Base-by-base conservation (phyloP, 2,888 invertebrate species). In the Euzophera pinguis region DNA sequence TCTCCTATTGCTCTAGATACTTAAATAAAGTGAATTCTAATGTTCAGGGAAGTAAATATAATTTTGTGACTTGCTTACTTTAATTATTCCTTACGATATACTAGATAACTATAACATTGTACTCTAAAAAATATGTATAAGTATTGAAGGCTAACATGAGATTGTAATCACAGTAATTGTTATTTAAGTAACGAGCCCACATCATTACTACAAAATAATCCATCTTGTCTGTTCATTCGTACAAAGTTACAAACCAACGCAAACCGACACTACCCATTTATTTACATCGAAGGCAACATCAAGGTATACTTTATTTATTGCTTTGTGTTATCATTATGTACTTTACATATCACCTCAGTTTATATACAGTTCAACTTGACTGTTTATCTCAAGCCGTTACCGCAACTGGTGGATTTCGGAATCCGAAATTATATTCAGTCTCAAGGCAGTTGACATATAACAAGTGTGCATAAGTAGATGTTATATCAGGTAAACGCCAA, bases 111-210 rank as follows among this genome's bases (percentile, higher is more conserved):
- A 85, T 89, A 89, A 90, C 87, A 89, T 90, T 89, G 88, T 90
- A 89, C 89, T 89, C 89, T 89, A 88, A 88, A 90, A 89, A 88
- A 89, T 89, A 89, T 89, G 89, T 89, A 89, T 89, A 88, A 89
- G 88, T 88, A 87, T 88, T 83, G 89, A 90, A 90, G 89, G 89
- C 89, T 90, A 89, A 84, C 84, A 84, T 87, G 86, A 88, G 86
- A 88, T 84, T 89, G 81, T 84, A 87, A 90, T 90, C 89, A 90
- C 89, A 89, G 89, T 89, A 84, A 81, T 85, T 84, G 84, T 88
- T 86, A 82, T 85, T 79, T 82, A 85, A 85, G 86, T 88, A 87
- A 87, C 86, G 81, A 84, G 87, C 88, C 88, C 85, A 86, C 84
- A 84, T 77, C 80, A 82, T 84, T 83, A 84, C 81, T 81, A 81